phyloP scores from a whole-genome alignment of 2,113 vertebrate genomes.

The Periophthalmodon schlosseri region DNA sequence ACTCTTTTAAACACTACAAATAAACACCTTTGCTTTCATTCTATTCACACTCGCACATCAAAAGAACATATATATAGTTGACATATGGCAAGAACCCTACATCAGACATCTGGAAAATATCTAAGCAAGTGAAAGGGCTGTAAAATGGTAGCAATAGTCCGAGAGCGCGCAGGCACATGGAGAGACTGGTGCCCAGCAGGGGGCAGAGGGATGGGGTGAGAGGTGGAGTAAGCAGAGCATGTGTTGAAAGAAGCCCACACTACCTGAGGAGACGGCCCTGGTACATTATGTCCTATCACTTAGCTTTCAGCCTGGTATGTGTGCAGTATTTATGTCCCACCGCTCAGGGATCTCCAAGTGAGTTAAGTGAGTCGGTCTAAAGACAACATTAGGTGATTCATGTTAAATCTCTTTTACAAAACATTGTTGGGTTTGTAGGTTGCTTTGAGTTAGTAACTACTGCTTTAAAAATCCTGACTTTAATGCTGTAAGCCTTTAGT shows the following conservation, averaged over 20 bases:
- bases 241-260: constrained; percentile 63
- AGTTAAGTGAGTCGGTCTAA: constrained; percentile 40
- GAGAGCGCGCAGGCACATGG: constrained; percentile 57
- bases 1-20: not conserved
- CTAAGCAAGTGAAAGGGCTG: constrained; percentile 38
- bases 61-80: constrained; percentile 23
- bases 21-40: not conserved
- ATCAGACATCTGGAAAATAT: constrained; percentile 69
- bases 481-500: too few relatives aligned
- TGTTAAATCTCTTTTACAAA: constrained; percentile 11
- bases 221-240: constrained; percentile 46
- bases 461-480: not conserved
- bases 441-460: not conserved
- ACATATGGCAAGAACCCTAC: constrained; percentile 30
- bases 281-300: constrained; percentile 59
- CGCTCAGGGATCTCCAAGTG: constrained; percentile 23
- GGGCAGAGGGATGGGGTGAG: constrained; percentile 58
- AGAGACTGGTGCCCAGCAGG: constrained; percentile 61
- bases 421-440: not conserved
- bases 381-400: constrained; percentile 29
- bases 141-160: constrained; percentile 50
- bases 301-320: constrained; percentile 56
- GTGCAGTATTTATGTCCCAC: constrained; percentile 46
- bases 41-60: constrained; percentile 27
- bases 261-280: constrained; percentile 50